Conservation (phyloP, 2,113 vertebrate genomes). For the Trichomycterus rosablanca region DNA sequence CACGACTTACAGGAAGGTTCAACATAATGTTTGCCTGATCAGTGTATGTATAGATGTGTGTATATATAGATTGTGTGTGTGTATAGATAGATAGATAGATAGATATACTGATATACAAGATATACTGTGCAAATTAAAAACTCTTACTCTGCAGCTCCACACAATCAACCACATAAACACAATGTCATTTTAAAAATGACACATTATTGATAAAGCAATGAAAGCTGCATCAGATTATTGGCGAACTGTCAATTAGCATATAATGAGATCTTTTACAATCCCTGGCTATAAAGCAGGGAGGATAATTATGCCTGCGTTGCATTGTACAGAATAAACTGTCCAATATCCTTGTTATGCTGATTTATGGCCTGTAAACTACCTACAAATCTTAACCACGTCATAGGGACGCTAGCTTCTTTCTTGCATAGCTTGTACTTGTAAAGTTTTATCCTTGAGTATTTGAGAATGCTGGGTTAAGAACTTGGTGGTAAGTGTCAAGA, state of each 20-base stretch:
- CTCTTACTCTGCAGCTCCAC: background rate
- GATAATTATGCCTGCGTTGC: slow-evolving; percentile 27
- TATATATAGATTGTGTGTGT: too few relatives aligned
- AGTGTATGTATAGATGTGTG: too few relatives aligned
- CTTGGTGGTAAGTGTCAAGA: background rate
- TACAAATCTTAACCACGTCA: slow-evolving; percentile 21
- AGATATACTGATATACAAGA: too few relatives aligned
- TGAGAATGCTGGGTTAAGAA: background rate
- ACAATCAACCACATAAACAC: background rate
- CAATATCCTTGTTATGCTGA: slow-evolving; percentile 26
- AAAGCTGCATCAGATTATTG: slow-evolving; percentile 10
- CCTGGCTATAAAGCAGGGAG: background rate
- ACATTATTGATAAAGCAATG: slow-evolving; percentile 19
- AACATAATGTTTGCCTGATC: too few relatives aligned
- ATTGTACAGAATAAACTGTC: slow-evolving; percentile 3
- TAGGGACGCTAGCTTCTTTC: background rate
- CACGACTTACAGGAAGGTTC: too few relatives aligned
- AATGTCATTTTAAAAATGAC: slow-evolving; percentile 14
- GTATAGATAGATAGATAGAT: too few relatives aligned
- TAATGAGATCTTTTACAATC: background rate
- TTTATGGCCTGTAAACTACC: slow-evolving; percentile 22
- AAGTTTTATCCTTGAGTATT: background rate
- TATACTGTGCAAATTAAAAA: too few relatives aligned
- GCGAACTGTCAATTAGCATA: slow-evolving; percentile 13
- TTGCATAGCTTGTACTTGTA: background rate